These are phyloP conservation scores for Catalaphyllia jardinei DNA, from an alignment of 64 coral and sea anemone species.

Conservation along the genomic window DNA sequence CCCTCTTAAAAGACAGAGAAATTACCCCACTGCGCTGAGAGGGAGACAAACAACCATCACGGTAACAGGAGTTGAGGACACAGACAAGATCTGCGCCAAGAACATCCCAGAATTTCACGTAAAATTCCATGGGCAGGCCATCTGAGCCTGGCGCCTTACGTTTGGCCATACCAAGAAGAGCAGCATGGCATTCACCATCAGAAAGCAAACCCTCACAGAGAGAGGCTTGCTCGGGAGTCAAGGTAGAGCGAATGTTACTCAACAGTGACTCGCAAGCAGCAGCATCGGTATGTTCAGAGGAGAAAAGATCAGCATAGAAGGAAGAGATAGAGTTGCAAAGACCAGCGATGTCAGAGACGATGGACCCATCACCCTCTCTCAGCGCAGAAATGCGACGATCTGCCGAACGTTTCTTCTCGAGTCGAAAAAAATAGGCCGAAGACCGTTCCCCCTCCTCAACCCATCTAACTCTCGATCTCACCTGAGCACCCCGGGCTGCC, in stretches of 20 bases:
- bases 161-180: neutral
- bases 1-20: slow-evolving; percentile 1
- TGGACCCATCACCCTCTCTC: neutral
- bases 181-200: neutral
- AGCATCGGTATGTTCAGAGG: neutral
- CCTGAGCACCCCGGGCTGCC: neutral
- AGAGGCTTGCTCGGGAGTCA: neutral
- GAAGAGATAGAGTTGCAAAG: neutral
- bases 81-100: neutral
- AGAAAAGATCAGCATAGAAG: neutral
- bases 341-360: neutral
- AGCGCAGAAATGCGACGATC: neutral
- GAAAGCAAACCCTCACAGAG: neutral
- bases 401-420: neutral
- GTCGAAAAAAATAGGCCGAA: neutral
- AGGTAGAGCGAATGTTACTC: neutral
- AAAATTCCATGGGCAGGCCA: slow-evolving; percentile 36
- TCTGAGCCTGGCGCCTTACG: neutral
- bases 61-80: neutral
- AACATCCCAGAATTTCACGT: neutral
- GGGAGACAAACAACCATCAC: neutral
- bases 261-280: neutral
- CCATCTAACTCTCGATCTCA: neutral
- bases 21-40: neutral
- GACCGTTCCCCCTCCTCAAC: slow-evolving; percentile 35